These are phyloP conservation scores for Metaphire vulgaris DNA, from an alignment of 1,140 invertebrate genomes.

Conservation along the genomic window DNA sequence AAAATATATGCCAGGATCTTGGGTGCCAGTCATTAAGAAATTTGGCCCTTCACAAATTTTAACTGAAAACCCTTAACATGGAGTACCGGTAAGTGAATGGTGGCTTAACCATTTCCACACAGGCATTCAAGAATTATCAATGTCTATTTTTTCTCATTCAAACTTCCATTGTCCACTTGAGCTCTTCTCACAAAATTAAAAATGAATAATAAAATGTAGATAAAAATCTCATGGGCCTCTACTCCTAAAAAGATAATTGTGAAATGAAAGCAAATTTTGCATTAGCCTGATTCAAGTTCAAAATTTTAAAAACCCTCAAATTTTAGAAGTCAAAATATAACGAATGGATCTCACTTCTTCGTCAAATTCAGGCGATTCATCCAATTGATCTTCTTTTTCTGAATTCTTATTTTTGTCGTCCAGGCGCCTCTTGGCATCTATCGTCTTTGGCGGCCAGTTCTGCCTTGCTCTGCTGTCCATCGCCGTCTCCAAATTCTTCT, in stretches of 20 bases:
- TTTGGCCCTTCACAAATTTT: no score
- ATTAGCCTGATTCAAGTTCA: no score
- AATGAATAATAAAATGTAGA: background rate
- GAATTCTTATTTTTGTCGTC: conserved; percentile 32
- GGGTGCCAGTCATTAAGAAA: no score
- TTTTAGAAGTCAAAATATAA: no score
- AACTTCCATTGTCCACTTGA: background rate
- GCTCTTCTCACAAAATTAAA: conserved; percentile 1
- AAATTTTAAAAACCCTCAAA: no score
- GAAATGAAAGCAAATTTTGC: no score
- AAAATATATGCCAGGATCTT: no score
- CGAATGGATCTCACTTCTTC: background rate
- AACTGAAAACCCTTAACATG: no score
- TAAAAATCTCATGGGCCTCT: background rate
- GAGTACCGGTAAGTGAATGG: no score
- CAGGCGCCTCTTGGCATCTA: conserved; percentile 44
- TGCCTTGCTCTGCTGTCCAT: conserved; percentile 40
- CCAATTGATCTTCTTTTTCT: conserved; percentile 56
- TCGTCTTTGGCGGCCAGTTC: conserved; percentile 52
- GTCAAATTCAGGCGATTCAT: conserved; percentile 64
- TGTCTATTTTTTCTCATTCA: background rate
- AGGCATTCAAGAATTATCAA: no score
- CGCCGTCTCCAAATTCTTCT: conserved; percentile 45
- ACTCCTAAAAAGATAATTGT: background rate
- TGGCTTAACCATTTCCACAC: no score